Evolutionary conservation across 1,140 invertebrate genomes (phyloP).

Genomic region (Drosophila neocordata): DNA sequence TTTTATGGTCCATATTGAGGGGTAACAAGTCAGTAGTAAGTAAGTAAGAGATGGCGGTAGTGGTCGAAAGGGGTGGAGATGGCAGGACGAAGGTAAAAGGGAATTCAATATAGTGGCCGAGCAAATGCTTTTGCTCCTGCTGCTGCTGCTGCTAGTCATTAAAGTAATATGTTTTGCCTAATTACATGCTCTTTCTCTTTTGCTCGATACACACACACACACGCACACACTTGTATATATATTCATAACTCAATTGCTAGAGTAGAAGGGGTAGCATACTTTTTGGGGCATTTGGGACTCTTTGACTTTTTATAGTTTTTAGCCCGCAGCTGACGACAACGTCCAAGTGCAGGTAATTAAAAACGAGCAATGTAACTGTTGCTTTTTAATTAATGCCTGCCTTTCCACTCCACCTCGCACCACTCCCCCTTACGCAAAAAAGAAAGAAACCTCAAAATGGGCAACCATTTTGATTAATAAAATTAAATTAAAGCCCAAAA

Average conservation of each 20-base stretch:
- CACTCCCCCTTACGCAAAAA: neutral
- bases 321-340: slow-evolving; percentile 12
- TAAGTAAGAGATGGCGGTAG: neutral
- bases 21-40: neutral
- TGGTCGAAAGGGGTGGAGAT: neutral
- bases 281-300: slow-evolving; percentile 10
- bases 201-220: neutral
- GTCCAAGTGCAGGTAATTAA: slow-evolving; percentile 28
- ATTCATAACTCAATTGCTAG: slow-evolving; percentile 51
- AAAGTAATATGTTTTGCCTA: slow-evolving; percentile 64
- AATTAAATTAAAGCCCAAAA: slow-evolving; percentile 15
- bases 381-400: slow-evolving; percentile 51
- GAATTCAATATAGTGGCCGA: slow-evolving; percentile 49
- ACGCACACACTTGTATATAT: neutral
- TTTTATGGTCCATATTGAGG: slow-evolving; percentile 55
- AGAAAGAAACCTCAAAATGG: slow-evolving; percentile 10
- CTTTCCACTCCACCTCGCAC: neutral
- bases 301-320: slow-evolving; percentile 23
- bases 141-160: slow-evolving; percentile 45
- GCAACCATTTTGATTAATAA: slow-evolving; percentile 24
- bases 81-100: neutral
- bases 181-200: slow-evolving; percentile 38
- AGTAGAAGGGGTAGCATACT: slow-evolving; percentile 8
- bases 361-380: slow-evolving; percentile 42
- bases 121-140: slow-evolving; percentile 43